Percentiles rank a stretch among this genome's conserved stretches.
Evolutionary conservation across 2,113 vertebrate genomes (phyloP).

Genomic region (Cisticola juncidis): DNA sequence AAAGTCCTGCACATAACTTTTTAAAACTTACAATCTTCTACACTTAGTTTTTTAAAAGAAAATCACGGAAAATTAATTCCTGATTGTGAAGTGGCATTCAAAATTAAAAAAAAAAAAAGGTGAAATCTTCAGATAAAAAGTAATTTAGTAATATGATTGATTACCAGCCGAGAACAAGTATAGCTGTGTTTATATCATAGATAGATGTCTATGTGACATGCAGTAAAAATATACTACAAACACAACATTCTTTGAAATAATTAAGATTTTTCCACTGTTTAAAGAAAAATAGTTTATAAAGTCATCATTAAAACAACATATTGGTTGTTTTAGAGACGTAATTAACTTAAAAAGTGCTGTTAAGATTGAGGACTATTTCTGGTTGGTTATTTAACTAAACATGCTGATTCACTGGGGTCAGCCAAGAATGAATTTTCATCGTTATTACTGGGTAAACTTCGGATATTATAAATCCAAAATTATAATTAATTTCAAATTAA

Average conservation of each 20-base stretch:
- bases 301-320: not conserved
- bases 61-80: not conserved
- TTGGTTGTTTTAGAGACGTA: not conserved
- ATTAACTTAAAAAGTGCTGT: not conserved
- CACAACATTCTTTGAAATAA: not conserved
- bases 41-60: not conserved
- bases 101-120: not conserved
- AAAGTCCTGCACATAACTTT: not conserved
- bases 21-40: not conserved
- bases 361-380: not conserved
- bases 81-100: not conserved
- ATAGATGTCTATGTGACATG: not conserved
- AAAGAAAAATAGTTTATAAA: not conserved
- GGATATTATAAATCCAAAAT: not conserved
- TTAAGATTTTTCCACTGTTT: not conserved
- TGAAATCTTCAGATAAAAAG: not conserved
- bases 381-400: constrained; percentile 23
- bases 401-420: not conserved
- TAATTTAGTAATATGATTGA: not conserved
- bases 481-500: not conserved
- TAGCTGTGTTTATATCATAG: not conserved
- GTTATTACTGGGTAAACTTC: not conserved
- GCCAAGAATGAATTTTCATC: not conserved
- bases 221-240: not conserved
- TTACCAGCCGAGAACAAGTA: not conserved